A percentile compares a stretch with the other conserved stretches of the same genome.
phyloP scores from a whole-genome alignment of 1,140 invertebrate species.

The Pogonus chalceus region DNA sequence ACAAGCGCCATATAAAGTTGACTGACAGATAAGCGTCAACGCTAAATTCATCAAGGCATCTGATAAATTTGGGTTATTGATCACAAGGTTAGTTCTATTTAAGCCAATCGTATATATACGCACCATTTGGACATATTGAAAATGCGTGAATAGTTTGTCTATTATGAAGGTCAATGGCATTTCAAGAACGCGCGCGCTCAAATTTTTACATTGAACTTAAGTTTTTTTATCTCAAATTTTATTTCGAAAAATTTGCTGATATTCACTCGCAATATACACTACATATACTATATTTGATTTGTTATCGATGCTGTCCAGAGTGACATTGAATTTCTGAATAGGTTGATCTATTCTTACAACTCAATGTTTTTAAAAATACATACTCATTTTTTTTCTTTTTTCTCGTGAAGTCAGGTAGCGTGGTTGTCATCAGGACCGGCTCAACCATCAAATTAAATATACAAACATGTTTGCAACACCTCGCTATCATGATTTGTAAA shows the following conservation, averaged over 20 bases:
- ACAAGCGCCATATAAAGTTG: neutral
- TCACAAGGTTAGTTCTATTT: neutral
- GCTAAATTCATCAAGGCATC: neutral
- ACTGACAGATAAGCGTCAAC: neutral
- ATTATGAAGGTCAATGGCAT: neutral
- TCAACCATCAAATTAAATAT: neutral
- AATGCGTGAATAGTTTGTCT: neutral
- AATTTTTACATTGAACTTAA: neutral
- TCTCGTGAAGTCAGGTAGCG: neutral
- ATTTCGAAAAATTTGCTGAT: too few species aligned
- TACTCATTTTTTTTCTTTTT: neutral
- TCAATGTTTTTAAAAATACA: neutral
- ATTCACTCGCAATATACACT: too few species aligned
- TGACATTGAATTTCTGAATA: neutral
- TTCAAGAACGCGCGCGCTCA: neutral
- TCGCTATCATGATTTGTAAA: too few species aligned
- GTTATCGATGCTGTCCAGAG: neutral
- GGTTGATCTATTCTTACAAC: neutral
- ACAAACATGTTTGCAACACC: neutral
- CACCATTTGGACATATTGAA: neutral
- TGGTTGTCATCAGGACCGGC: neutral
- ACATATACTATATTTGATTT: too few species aligned
- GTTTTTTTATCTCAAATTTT: too few species aligned
- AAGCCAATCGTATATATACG: neutral
- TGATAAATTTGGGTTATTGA: neutral